Evolutionary conservation across 2,113 vertebrate genomes (phyloP).

Genomic region (Cephalopterus ornatus): DNA sequence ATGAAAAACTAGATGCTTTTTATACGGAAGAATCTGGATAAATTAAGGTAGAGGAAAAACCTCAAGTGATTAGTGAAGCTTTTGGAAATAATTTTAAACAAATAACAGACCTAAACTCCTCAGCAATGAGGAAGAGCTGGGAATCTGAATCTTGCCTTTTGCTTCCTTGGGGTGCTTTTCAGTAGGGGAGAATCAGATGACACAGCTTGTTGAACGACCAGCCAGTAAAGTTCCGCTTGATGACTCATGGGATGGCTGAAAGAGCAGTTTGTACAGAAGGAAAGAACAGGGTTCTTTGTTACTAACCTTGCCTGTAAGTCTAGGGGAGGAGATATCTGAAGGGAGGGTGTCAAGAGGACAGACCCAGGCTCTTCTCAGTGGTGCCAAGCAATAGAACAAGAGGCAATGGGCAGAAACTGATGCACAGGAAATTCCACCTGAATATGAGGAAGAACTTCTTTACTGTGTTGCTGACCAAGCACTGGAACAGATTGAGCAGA

Average conservation of each 20-base stretch:
- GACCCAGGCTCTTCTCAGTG: background rate
- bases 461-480: fast-evolving
- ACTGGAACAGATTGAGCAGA: background rate
- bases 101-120: background rate
- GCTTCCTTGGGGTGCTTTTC: background rate
- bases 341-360: background rate
- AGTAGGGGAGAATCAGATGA: background rate
- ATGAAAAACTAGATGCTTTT: background rate
- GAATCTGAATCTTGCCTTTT: background rate
- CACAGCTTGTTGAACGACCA: background rate
- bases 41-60: background rate
- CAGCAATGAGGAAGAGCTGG: background rate
- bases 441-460: background rate
- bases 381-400: background rate
- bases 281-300: background rate
- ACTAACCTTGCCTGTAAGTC: background rate
- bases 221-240: background rate
- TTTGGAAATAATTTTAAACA: background rate
- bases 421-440: background rate
- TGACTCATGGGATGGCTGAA: background rate
- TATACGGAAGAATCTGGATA: background rate
- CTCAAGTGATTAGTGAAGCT: background rate
- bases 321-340: background rate
- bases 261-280: background rate
- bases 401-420: background rate